These are phyloP conservation scores for Coenonympha arcania DNA, from an alignment of 2,888 invertebrate genomes.

Conservation along the genomic window DNA sequence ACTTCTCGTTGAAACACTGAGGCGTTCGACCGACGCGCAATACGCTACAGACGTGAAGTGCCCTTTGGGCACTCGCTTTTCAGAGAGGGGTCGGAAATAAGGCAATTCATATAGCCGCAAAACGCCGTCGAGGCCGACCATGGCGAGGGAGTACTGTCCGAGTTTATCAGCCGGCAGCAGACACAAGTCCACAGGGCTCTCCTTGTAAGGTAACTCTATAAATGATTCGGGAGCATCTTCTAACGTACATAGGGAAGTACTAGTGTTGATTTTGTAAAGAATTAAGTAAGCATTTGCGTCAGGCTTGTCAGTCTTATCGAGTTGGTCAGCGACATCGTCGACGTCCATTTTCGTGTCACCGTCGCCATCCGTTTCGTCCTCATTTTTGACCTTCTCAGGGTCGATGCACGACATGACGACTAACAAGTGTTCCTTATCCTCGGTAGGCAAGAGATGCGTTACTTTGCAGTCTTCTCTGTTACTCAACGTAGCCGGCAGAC, in stretches of 20 bases:
- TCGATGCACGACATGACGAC: slow-evolving; percentile 71
- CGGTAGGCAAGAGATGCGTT: slow-evolving; percentile 78
- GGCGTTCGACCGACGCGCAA: slow-evolving; percentile 89
- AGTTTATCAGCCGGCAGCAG: slow-evolving; percentile 75
- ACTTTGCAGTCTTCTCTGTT: slow-evolving; percentile 69
- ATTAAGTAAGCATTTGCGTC: slow-evolving; percentile 57
- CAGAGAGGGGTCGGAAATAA: slow-evolving; percentile 79
- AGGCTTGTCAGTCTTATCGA: slow-evolving; percentile 41
- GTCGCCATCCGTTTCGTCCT: slow-evolving; percentile 51
- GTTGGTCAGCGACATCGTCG: slow-evolving; percentile 48
- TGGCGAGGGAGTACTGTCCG: slow-evolving; percentile 77
- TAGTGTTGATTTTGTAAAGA: slow-evolving; percentile 55
- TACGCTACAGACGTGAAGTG: slow-evolving; percentile 88
- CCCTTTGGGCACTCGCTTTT: slow-evolving; percentile 78
- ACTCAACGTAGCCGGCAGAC: slow-evolving; percentile 67
- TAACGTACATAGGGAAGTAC: slow-evolving; percentile 56
- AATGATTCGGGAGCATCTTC: slow-evolving; percentile 76
- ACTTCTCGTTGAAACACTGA: slow-evolving; percentile 86
- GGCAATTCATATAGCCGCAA: slow-evolving; percentile 81
- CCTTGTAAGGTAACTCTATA: slow-evolving; percentile 76
- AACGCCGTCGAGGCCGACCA: slow-evolving; percentile 83
- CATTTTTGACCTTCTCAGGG: slow-evolving; percentile 46
- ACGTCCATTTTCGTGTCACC: slow-evolving; percentile 65
- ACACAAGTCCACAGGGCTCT: slow-evolving; percentile 81
- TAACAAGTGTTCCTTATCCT: slow-evolving; percentile 79